Evolutionary conservation across 2,797 vertebrate genomes (phyloP).

Genomic region (Liasis olivaceus): DNA sequence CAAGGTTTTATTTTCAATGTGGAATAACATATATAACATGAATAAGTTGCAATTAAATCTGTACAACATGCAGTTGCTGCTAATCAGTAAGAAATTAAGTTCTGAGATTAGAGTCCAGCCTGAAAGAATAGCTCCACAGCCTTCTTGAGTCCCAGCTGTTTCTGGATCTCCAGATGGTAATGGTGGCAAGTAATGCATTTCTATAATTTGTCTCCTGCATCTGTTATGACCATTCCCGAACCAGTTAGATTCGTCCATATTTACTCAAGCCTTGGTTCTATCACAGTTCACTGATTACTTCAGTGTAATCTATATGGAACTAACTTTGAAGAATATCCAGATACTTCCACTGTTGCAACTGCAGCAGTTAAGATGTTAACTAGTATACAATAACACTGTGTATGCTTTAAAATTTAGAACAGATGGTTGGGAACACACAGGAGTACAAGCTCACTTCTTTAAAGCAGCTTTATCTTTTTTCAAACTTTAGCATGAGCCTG

Average conservation of each 20-base stretch:
- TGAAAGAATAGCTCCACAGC: background rate
- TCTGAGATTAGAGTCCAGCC: background rate
- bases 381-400: background rate
- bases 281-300: background rate
- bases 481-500: background rate
- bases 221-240: background rate
- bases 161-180: background rate
- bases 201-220: background rate
- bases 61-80: background rate
- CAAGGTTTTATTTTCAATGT: background rate
- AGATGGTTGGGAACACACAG: background rate
- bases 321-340: background rate
- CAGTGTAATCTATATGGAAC: background rate
- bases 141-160: background rate
- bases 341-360: background rate
- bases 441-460: background rate
- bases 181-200: background rate
- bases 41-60: background rate
- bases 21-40: background rate
- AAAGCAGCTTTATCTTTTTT: background rate
- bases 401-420: background rate
- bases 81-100: background rate
- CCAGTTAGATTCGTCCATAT: background rate
- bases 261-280: background rate
- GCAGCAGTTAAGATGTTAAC: background rate